Evolutionary conservation across 2,113 vertebrate species (phyloP), one percentile per base, ranked within the genome.

Genomic region (Cryptomyrus ogoouensis): DNA sequence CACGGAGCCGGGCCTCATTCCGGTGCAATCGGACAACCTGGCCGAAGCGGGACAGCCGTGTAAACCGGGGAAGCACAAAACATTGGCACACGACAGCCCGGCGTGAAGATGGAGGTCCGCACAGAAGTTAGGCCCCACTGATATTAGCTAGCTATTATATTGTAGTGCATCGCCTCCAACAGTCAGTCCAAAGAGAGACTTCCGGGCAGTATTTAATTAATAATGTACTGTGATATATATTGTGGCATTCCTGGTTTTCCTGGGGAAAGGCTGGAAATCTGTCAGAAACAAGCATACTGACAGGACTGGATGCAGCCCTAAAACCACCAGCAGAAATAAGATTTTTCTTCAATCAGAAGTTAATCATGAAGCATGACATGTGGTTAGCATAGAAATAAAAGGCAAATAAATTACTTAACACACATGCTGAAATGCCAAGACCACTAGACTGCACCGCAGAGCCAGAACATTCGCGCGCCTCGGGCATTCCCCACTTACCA

Each of bases 1-100:
- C 91, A 94, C 70, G 90, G 92, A 94, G 90, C 88, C 95, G 0
- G 96, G 92, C 96, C 95, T 97, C 98, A 99, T 99, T 94, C 94
- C 96, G 94, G 93, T 27, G 92, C 90, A 90, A 42, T 92, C 92
- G 90, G 66, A 94, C 93, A 89, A 93, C 93, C 93, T 95, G 35
- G 89, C 35, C 19, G 10, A 17, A 24, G 52, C 6, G 24, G 49
- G 77, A 27, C 10, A 87, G 84, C 47, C 24, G 84, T 52, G 46
- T 50, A 86, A 86, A 31, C 46, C 5, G 42, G 44, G 42, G 44
- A 10, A 84, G 13, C 35, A 84, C 17, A 6, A n/a, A 44, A 24
- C 44, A 84, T 19, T 17, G 35, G 4, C 17, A 15, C 31, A 19
- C 35, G 17, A 15, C 35, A 39, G 15, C 31, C 13, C 5, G 5